Base-by-base conservation (phyloP, 1,140 invertebrate genomes). In the Scaptomyza montana region DNA sequence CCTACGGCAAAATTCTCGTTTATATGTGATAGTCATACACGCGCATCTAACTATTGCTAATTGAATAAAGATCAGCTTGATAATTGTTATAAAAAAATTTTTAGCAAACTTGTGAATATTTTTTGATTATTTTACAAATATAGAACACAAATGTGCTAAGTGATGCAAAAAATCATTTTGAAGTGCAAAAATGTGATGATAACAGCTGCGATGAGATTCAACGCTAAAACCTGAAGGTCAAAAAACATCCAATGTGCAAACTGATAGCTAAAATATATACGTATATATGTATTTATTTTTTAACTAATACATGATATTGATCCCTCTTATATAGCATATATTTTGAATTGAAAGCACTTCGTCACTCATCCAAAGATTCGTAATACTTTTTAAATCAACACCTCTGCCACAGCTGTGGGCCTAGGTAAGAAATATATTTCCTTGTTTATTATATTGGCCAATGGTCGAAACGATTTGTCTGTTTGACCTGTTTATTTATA, bases 381-480 rank as follows among this genome's bases (percentile, higher is more conserved):
- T 9, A 57, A 47, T 36, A 3, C 7, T 12, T 49, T 13, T 30
- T 39, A 9, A 33, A 41, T 50, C 59, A 50, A 51, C 63, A 57
- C n/a, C 21, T 19, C 10, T 6, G 2, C 8, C 39, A 67, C 64
- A 72, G 69, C 64, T 67, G 70, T 43, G 21, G 43, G 33, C 46
- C 55, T 56, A 19, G 7, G 53, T 30, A 7, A 46, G 47, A 53
- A 46, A 65, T 57, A 46, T 43, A 45, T 66, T 72, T 72, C 25
- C 54, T 55, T 72, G 69, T 66, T 66, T 68, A 53, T 68, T 60
- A 39, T 36, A 65, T 65, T 56, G 45, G 61, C 21, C 50, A 46
- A 46, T 30, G 25, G 28, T 30, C 62, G 10, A 21, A 60, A 53
- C 21, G 54, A 70, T 64, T 39, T 56, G n/a, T 19, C 50, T 43